These are phyloP conservation scores for Chrysina gloriosa DNA, from an alignment of 2,888 invertebrate species.

Conservation along the genomic window DNA sequence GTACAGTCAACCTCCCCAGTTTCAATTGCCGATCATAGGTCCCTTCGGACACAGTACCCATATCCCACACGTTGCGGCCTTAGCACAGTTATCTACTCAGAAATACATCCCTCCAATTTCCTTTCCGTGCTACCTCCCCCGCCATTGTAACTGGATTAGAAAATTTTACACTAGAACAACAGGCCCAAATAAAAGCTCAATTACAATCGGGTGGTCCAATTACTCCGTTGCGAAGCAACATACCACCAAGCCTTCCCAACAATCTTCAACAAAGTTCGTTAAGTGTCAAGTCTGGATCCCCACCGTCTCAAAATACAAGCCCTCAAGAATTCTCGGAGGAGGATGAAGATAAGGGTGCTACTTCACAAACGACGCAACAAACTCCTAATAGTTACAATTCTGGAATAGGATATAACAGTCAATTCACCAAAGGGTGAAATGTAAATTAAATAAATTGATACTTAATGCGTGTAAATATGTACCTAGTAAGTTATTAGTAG, in stretches of 20 bases:
- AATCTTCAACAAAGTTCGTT: neutral
- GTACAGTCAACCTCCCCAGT: conserved; percentile 27
- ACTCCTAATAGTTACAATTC: conserved; percentile 37
- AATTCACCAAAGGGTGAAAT: conserved; percentile 53
- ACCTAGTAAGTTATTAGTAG: neutral
- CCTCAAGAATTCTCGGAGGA: conserved; percentile 35
- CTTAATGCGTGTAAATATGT: conserved; percentile 36
- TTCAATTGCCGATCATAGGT: conserved; percentile 35
- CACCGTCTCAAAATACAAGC: conserved; percentile 31
- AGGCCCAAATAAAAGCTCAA: conserved; percentile 62
- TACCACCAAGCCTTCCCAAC: conserved; percentile 13
- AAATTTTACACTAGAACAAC: conserved; percentile 62
- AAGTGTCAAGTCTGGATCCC: neutral
- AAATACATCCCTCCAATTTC: conserved; percentile 45
- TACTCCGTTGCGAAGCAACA: conserved; percentile 37
- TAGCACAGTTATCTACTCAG: conserved; percentile 57
- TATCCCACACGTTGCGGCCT: conserved; percentile 51
- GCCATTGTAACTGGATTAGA: conserved; percentile 64
- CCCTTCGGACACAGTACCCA: conserved; percentile 43
- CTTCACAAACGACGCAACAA: conserved; percentile 15
- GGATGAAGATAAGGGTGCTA: conserved; percentile 38
- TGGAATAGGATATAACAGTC: conserved; percentile 43
- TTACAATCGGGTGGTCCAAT: conserved; percentile 47
- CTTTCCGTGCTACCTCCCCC: conserved; percentile 52
- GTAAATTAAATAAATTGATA: conserved; percentile 32